These are phyloP conservation scores for Aplodontia rufa DNA, from an alignment of 2,113 vertebrate genomes.

Conservation along the genomic window DNA sequence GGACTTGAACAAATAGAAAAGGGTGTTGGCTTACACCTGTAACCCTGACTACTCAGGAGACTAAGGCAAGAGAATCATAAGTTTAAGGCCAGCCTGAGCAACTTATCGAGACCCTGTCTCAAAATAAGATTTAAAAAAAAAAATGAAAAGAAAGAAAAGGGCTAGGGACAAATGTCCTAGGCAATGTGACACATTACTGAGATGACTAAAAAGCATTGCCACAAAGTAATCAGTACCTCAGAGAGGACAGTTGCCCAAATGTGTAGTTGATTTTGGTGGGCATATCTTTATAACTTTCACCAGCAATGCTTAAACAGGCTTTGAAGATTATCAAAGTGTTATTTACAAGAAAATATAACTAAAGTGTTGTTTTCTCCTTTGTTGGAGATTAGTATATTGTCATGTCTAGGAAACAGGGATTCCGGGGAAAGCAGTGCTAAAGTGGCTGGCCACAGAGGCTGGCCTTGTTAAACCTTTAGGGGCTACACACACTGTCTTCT, in stretches of 20 bases:
- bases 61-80: no score
- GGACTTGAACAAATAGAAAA: neutral
- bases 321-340: neutral
- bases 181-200: neutral
- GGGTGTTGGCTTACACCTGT: no score
- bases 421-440: neutral
- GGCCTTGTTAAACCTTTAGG: neutral
- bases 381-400: neutral
- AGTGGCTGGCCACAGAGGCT: fast-evolving
- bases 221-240: neutral
- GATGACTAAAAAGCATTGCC: neutral
- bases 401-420: neutral
- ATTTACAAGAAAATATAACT: neutral
- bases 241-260: neutral
- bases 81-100: no score
- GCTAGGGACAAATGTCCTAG: neutral
- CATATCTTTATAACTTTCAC: neutral
- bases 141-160: neutral
- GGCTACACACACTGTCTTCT: neutral
- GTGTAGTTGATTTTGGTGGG: neutral
- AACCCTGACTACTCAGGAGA: no score
- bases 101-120: no score
- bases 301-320: neutral
- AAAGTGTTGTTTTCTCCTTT: neutral
- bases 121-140: no score